phyloP scores from a whole-genome alignment of 2,113 vertebrate genomes.

The Neoarius graeffei region DNA sequence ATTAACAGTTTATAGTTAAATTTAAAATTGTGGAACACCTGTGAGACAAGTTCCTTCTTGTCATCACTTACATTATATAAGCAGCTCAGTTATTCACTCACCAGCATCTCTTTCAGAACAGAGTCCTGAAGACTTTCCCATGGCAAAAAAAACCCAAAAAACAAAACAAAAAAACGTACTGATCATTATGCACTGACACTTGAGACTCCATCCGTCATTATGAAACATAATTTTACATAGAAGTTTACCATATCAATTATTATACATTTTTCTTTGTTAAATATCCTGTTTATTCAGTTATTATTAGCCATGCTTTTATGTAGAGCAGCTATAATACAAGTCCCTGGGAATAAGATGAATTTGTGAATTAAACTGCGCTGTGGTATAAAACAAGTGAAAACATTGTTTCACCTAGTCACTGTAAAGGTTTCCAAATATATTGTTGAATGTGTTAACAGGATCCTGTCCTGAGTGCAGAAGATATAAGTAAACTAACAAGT shows the following conservation, averaged over 20 bases:
- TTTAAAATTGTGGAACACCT: neutral
- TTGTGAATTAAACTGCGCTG: neutral
- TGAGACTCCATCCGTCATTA: neutral
- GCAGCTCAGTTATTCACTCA: neutral
- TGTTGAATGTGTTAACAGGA: conserved; percentile 63
- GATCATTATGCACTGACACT: neutral
- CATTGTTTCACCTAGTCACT: neutral
- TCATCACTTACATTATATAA: too few species aligned
- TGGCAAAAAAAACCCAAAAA: too few species aligned
- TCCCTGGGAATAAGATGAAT: neutral
- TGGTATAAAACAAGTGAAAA: neutral
- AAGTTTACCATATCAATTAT: neutral
- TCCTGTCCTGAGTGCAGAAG: conserved; percentile 71
- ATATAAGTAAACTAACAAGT: conserved; percentile 60
- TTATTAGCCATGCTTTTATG: neutral
- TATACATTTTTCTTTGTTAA: neutral
- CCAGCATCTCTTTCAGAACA: neutral
- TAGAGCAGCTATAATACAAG: neutral
- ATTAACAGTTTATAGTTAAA: neutral
- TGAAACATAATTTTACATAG: neutral
- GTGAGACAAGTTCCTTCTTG: too few species aligned
- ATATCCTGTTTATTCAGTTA: neutral
- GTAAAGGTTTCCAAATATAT: neutral
- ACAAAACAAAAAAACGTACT: neutral
- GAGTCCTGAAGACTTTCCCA: neutral